These are phyloP conservation scores for Diadumene lineata DNA, from an alignment of 92 coral and sea anemone genomes.

Conservation along the genomic window DNA sequence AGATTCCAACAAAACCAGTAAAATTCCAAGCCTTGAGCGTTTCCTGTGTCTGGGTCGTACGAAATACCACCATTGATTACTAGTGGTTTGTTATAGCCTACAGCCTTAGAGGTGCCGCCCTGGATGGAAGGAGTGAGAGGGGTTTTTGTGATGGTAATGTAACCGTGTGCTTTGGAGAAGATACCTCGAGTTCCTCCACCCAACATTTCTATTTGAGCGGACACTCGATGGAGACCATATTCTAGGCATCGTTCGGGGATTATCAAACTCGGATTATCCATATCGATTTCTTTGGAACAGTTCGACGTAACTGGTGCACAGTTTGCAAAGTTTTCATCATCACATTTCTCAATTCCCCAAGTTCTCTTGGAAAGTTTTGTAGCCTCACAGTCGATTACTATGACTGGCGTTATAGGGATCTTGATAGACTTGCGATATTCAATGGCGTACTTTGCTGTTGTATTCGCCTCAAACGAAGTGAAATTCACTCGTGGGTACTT, in stretches of 20 bases:
- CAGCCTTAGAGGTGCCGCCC: slow-evolving; percentile 67
- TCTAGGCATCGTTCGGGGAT: slow-evolving; percentile 41
- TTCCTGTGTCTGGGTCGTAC: slow-evolving; percentile 75
- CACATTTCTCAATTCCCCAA: slow-evolving; percentile 55
- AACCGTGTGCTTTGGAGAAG: slow-evolving; percentile 43
- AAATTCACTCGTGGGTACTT: slow-evolving; percentile 71
- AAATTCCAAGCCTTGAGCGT: slow-evolving; percentile 32
- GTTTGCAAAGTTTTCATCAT: background rate
- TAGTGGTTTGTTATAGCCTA: slow-evolving; percentile 63
- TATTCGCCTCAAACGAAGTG: slow-evolving; percentile 43
- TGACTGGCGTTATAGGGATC: slow-evolving; percentile 44
- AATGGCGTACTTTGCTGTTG: slow-evolving; percentile 37
- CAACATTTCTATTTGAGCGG: slow-evolving; percentile 58
- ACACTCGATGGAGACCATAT: slow-evolving; percentile 52
- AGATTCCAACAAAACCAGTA: slow-evolving; percentile 71
- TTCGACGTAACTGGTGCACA: slow-evolving; percentile 22
- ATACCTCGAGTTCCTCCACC: slow-evolving; percentile 49
- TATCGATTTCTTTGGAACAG: slow-evolving; percentile 7
- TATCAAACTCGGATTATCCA: slow-evolving; percentile 36
- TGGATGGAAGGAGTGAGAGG: slow-evolving; percentile 48
- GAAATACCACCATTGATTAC: slow-evolving; percentile 41
- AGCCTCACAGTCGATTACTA: slow-evolving; percentile 72
- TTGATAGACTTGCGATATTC: slow-evolving; percentile 36
- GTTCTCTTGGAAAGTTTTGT: slow-evolving; percentile 46
- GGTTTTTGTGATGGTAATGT: slow-evolving; percentile 47